These are phyloP conservation scores for Ranitomeya imitator DNA, from an alignment of 2,113 vertebrate genomes.

Conservation along the genomic window DNA sequence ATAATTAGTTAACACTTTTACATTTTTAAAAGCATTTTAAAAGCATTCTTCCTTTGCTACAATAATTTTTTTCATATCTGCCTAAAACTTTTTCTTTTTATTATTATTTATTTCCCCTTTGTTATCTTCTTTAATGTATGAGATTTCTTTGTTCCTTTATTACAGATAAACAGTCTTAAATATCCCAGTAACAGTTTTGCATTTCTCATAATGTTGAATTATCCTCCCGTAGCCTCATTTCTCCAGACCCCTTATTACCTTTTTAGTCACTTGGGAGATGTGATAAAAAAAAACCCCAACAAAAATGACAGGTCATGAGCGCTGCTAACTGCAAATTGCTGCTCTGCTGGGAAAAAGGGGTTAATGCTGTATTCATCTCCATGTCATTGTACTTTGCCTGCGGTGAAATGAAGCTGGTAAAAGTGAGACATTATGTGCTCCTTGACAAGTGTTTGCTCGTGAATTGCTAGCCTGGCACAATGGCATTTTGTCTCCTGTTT, in stretches of 20 bases:
- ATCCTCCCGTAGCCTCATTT: not conserved
- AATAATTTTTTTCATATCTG: too few relatives aligned
- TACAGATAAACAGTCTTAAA: not conserved
- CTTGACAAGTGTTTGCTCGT: constrained; percentile 78
- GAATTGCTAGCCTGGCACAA: constrained; percentile 84
- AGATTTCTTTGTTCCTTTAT: not conserved
- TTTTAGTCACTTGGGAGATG: constrained; percentile 21
- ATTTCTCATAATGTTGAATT: constrained; percentile 50
- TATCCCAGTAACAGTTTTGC: not conserved
- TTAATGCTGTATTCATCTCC: constrained; percentile 68
- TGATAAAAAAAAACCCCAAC: constrained; percentile 20
- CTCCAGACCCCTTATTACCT: constrained; percentile 45
- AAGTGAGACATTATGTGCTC: constrained; percentile 75
- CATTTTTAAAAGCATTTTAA: too few relatives aligned
- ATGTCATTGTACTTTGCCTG: constrained; percentile 73
- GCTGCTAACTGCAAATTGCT: constrained; percentile 39
- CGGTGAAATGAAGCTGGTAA: constrained; percentile 68
- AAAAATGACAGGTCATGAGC: constrained; percentile 50
- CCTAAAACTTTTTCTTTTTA: too few relatives aligned
- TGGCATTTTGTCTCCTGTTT: constrained; percentile 86
- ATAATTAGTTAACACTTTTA: too few relatives aligned
- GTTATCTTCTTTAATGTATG: not conserved
- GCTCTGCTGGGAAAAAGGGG: constrained; percentile 48
- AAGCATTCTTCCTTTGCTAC: too few relatives aligned
- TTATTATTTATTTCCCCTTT: not conserved